Base-by-base conservation (phyloP, 1,140 invertebrate genomes). In the Condylostylus longicornis region DNA sequence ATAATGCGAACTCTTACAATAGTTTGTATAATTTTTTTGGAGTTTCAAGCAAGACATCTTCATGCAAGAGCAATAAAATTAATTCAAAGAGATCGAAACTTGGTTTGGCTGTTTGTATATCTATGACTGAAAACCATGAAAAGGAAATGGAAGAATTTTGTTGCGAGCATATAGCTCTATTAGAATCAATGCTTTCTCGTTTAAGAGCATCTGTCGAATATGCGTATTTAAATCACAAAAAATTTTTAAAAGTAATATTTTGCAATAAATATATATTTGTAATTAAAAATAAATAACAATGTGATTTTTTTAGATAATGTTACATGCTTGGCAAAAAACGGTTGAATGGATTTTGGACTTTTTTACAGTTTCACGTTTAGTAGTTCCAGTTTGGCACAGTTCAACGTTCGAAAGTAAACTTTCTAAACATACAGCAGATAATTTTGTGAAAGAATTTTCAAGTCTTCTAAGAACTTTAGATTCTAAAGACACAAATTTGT, bases 401-500 rank as follows among this genome's bases (percentile, higher is more conserved):
- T 57, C 71, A 62, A 61, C 62, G 53, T 44, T 53, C 49, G 37
- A 60, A 48, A 44, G 62, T 63, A 46, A 48, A n/a, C 44, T 46
- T 23, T 59, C 61, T n/a, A 60, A 61, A 50, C 66, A 57, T 30
- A 54, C 68, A 9, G 64, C 68, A 5, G 67, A 70, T 21, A 54
- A 51, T 14, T 68, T 76, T 41, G 53, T 77, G 10, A 53, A 67
- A 14, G 72, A 76, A 44, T 56, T 78, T 10, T 76, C 72, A 44
- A 63, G 68, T 13, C 58, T 76, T 12, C 50, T 77, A 15, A 59
- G 66, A 36, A 57, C 60, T 22, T 71, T 70, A 40, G 82, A 86
- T 51, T 79, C 75, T 9, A 85, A 85, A 61, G 66, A 72, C 44
- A 84, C 79, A 19, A 82, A 84, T 59, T 85, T 85, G 82, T 86